Base-by-base conservation (phyloP, 2,888 invertebrate species). In the Dilophus febrilis region DNA sequence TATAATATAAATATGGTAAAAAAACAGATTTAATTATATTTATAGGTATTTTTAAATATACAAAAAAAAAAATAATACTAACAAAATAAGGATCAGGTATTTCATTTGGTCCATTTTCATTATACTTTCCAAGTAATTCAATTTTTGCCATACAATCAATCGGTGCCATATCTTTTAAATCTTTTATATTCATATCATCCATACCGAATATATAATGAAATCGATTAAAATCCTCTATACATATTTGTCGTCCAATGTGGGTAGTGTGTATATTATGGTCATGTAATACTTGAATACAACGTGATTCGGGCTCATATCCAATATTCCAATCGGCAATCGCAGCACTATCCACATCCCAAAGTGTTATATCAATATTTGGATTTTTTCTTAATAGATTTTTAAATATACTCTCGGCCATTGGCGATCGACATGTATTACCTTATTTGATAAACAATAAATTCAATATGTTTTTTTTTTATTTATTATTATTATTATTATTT, bases 371-470 rank as follows among this genome's bases (percentile, higher is more conserved):
- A 7, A 12, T 14, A 7, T 32, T 40, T 51, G 74, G 53, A 43
- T 74, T 65, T 27, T 51, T 47, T 0, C 33, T 10, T 3, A 56
- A 42, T 10, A 55, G 36, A 42, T 53, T 35, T 37, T 67, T 64
- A 54, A 92, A 84, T 2, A 92, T 79, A 10, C 84, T 88, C 59
- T 92, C 92, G 11, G 91, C 92, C 57, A 91, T 92, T 1, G 94
- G 91, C 4, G 92, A 92, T 4, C 94, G 74, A 57, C 94, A 94
- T 47, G 90, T 91, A 55, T 94, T 94, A 8, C 92, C 92, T 83
- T 17, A 32, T 12, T 3, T 17, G 17, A 38, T 7, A 56, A 52
- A 43, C 45, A 19, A 41, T 37, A 17, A 14, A 4, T n/a, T 28
- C 13, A 17, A 29, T 29, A 12, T 12, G 12, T 29, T 4, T 8